Percentiles rank a stretch among this genome's conserved stretches.
phyloP scores from a whole-genome alignment of 2,888 invertebrate genomes.

The Xanthia togata region DNA sequence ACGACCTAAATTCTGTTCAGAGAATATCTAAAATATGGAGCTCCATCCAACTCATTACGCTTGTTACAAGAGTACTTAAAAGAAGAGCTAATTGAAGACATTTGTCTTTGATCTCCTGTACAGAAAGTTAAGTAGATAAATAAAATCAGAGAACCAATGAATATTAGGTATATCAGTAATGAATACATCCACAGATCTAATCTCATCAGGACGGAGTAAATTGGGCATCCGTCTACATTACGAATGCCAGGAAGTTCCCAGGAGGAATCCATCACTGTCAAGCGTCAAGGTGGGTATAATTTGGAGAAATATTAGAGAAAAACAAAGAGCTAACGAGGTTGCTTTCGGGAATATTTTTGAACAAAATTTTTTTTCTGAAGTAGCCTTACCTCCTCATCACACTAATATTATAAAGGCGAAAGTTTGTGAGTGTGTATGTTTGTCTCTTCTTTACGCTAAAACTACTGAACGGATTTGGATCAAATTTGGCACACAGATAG shows the following conservation, averaged over 20 bases:
- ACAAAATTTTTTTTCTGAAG: background rate
- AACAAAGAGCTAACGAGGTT: background rate
- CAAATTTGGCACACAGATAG: too few relatives aligned
- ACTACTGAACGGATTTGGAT: too few relatives aligned
- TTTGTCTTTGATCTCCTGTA: too few relatives aligned
- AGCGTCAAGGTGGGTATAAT: slow-evolving; percentile 39
- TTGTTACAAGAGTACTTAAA: background rate
- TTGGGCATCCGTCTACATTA: slow-evolving; percentile 33
- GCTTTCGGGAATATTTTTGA: background rate
- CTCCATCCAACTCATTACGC: background rate
- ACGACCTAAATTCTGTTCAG: background rate
- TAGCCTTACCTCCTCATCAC: too few relatives aligned
- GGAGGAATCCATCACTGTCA: slow-evolving; percentile 62
- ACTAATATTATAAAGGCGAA: too few relatives aligned
- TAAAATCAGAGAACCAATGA: slow-evolving; percentile 10
- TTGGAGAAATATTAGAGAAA: slow-evolving; percentile 33
- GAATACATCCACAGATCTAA: slow-evolving; percentile 36
- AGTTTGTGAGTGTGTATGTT: too few relatives aligned
- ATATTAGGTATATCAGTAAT: slow-evolving; percentile 21
- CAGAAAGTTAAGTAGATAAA: background rate
- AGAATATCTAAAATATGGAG: background rate
- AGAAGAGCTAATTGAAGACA: background rate
- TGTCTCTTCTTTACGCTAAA: too few relatives aligned
- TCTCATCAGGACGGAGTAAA: slow-evolving; percentile 25
- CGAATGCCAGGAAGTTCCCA: slow-evolving; percentile 26